Conservation (phyloP, 2,888 invertebrate species). For the Drosophila peninsularis region DNA sequence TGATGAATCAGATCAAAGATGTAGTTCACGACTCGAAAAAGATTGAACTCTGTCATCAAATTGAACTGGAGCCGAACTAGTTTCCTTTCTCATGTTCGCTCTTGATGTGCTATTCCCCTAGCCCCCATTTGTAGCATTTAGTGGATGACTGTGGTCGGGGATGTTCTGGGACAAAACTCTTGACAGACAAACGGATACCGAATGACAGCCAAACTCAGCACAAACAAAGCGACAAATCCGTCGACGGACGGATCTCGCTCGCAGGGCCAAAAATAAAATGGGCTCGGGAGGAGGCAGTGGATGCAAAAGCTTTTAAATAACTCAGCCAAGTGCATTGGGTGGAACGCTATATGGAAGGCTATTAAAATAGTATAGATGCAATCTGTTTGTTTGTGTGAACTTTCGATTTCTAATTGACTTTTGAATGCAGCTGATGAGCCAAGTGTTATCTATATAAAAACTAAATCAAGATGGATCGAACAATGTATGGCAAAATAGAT, state of each 20-base stretch:
- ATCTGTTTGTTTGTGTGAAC: constrained; percentile 15
- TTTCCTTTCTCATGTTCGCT: background rate
- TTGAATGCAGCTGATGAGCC: constrained; percentile 32
- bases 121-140: constrained; percentile 22
- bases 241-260: constrained; percentile 46
- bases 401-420: constrained; percentile 42
- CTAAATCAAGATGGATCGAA: constrained; percentile 89
- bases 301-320: constrained; percentile 50
- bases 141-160: constrained; percentile 17
- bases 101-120: background rate
- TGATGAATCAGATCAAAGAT: no score
- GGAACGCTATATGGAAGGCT: background rate
- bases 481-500: constrained; percentile 95
- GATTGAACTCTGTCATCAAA: constrained; percentile 5
- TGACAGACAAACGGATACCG: constrained; percentile 56
- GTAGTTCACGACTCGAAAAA: background rate
- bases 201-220: constrained; percentile 68
- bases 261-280: constrained; percentile 70
- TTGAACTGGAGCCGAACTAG: background rate
- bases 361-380: background rate
- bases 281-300: constrained; percentile 37
- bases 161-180: constrained; percentile 18
- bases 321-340: constrained; percentile 28
- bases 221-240: constrained; percentile 71
- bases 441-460: constrained; percentile 32